Conservation (phyloP, 2,113 vertebrate genomes). For the Burhinus bistriatus region DNA sequence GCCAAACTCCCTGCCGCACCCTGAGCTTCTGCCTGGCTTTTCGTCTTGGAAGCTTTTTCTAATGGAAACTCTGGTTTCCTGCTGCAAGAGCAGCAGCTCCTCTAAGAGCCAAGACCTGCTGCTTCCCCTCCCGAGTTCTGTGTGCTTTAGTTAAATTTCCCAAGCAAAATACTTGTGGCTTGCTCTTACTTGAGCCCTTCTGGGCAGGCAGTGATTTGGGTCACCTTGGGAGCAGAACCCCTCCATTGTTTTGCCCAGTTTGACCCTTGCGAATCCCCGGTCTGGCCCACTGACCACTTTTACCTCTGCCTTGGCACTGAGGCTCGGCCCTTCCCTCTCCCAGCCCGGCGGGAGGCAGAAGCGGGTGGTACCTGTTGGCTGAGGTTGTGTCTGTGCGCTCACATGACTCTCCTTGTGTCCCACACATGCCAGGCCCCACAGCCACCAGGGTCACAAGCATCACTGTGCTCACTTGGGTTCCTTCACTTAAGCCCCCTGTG, state of each 20-base stretch:
- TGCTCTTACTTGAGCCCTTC: not conserved
- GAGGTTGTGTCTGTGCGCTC: not conserved
- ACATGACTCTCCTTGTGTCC: not conserved
- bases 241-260: rapidly evolving
- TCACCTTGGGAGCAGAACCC: not conserved
- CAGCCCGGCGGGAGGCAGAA: not conserved
- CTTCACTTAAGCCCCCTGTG: not conserved
- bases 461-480: not conserved
- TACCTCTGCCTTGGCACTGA: not conserved
- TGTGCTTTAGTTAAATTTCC: not conserved
- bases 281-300: not conserved
- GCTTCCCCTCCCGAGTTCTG: not conserved
- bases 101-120: not conserved
- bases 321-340: not conserved
- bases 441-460: not conserved
- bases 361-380: not conserved
- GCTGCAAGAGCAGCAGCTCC: not conserved
- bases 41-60: not conserved
- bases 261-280: not conserved
- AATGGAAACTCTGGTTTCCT: not conserved
- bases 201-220: not conserved
- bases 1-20: not conserved
- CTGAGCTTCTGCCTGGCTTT: constrained; percentile 49
- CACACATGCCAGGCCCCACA: rapidly evolving
- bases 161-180: not conserved